Evolutionary conservation across 2,888 invertebrate species (phyloP), one percentile per base, ranked within the genome.

Genomic region (Sisyra nigra): DNA sequence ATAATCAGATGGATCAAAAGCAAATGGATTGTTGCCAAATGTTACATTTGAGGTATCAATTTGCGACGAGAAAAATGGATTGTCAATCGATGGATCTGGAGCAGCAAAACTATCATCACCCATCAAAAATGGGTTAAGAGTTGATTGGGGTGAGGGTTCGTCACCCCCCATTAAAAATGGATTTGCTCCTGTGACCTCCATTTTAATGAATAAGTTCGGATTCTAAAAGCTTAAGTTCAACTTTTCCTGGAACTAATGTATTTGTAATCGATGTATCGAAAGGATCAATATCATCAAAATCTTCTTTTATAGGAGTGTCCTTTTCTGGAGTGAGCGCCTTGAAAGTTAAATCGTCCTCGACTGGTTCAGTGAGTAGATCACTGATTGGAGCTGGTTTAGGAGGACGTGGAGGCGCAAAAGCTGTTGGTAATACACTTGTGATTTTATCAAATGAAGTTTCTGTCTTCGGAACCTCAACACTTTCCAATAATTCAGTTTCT

Each of bases 221-320:
- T 58, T 86, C 87, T 1, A 88, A 61, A 14, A 84, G 58, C 55
- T 82, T 83, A 1, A 87, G 59, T 60, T 87, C 86, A 1, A 82
- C 76, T 57, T 73, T 76, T 2, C 86, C 85, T 1, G 84, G 85
- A 48, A 74, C 74, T 35, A 86, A 67, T 54, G 78, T 73, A 40
- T 69, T 68, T 0, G 82, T 84, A 52, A 83, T 80, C 3, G 85
- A 84, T 1, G 87, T 87, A 55, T 88, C 87, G 54, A 88, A 88
- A 0, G 87, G 87, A 67, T 88, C 87, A 29, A 71, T 58, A 49
- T 76, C 64, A 58, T 59, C 11, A 47, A 47, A 17, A 47, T 52
- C 48, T 38, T 53, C 53, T 5, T 34, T 18, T 6, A 8, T 33
- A 9, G 37, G 17, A 17, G 11, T 31, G 13, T 34, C 18, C 7